These are phyloP conservation scores for Iphiclides podalirius DNA, from an alignment of 2,888 invertebrate species.

Conservation along the genomic window DNA sequence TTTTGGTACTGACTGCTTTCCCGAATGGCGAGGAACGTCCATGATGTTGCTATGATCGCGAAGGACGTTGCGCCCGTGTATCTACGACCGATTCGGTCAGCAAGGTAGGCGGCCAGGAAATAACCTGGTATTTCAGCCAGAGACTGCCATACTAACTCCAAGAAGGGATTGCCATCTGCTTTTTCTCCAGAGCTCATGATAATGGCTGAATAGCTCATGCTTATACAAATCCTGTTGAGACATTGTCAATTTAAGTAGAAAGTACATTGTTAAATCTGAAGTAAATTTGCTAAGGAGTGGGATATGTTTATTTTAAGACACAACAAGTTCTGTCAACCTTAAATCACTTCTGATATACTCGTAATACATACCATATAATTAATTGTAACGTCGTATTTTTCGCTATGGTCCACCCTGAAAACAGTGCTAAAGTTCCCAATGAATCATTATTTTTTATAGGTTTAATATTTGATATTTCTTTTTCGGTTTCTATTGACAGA, in stretches of 20 bases:
- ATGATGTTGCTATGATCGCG: slow-evolving; percentile 37
- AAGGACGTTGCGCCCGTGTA: slow-evolving; percentile 43
- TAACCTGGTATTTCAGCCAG: slow-evolving; percentile 83
- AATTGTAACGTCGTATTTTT: slow-evolving; percentile 76
- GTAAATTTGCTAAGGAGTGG: neutral
- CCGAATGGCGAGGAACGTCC: slow-evolving; percentile 40
- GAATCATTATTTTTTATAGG: slow-evolving; percentile 49
- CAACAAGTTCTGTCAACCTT: neutral
- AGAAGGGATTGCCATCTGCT: slow-evolving; percentile 82
- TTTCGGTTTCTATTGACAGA: slow-evolving; percentile 61
- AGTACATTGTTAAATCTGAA: neutral
- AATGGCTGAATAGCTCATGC: slow-evolving; percentile 72
- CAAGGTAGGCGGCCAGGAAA: slow-evolving; percentile 75
- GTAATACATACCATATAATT: slow-evolving; percentile 76
- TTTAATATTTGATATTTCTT: slow-evolving; percentile 39
- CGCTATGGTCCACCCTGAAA: slow-evolving; percentile 77
- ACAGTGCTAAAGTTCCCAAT: slow-evolving; percentile 78
- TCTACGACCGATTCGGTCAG: slow-evolving; percentile 50
- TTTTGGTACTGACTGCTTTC: slow-evolving; percentile 38
- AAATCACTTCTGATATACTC: neutral
- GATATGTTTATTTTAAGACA: slow-evolving; percentile 5
- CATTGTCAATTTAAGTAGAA: too few species aligned
- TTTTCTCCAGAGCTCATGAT: slow-evolving; percentile 72
- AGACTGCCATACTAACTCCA: slow-evolving; percentile 83
- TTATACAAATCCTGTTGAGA: slow-evolving; percentile 65